These are phyloP conservation scores for Anthophora plumipes DNA, from an alignment of 2,888 invertebrate genomes.

Conservation along the genomic window DNA sequence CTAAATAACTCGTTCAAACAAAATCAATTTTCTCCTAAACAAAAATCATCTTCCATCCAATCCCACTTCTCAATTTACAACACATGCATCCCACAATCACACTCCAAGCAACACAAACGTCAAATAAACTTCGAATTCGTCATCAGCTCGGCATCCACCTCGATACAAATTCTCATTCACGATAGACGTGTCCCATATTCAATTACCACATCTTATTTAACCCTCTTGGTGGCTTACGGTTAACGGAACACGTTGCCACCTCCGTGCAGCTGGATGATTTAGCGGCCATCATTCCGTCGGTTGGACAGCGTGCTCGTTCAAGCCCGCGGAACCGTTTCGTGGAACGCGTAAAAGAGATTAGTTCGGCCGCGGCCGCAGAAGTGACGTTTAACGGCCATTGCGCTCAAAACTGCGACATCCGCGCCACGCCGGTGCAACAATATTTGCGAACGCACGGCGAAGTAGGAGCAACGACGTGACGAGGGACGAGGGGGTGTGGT, in stretches of 20 bases:
- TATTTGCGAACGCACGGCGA: conserved; percentile 66
- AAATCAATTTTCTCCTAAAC: too few relatives aligned
- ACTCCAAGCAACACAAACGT: too few relatives aligned
- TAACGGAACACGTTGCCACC: conserved; percentile 52
- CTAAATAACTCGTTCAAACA: too few relatives aligned
- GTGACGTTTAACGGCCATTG: conserved; percentile 73
- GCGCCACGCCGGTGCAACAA: conserved; percentile 65
- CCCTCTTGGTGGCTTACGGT: neutral
- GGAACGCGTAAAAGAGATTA: conserved; percentile 70
- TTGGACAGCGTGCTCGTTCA: conserved; percentile 32
- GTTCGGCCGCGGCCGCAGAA: conserved; percentile 56
- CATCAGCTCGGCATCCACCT: too few relatives aligned
- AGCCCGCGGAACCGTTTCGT: conserved; percentile 57
- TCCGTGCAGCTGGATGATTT: conserved; percentile 62
- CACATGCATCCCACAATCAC: too few relatives aligned
- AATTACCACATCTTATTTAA: conserved; percentile 41
- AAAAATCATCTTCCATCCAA: too few relatives aligned
- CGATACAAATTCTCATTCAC: neutral
- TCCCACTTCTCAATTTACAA: too few relatives aligned
- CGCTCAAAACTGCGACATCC: conserved; percentile 72
- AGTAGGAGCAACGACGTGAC: conserved; percentile 16
- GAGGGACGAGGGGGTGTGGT: conserved; percentile 36
- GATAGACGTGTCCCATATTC: neutral
- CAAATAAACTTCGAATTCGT: too few relatives aligned
- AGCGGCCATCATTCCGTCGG: conserved; percentile 61